These are phyloP conservation scores for Mustela nigripes DNA, from an alignment of 2,113 vertebrate species.

Conservation along the genomic window DNA sequence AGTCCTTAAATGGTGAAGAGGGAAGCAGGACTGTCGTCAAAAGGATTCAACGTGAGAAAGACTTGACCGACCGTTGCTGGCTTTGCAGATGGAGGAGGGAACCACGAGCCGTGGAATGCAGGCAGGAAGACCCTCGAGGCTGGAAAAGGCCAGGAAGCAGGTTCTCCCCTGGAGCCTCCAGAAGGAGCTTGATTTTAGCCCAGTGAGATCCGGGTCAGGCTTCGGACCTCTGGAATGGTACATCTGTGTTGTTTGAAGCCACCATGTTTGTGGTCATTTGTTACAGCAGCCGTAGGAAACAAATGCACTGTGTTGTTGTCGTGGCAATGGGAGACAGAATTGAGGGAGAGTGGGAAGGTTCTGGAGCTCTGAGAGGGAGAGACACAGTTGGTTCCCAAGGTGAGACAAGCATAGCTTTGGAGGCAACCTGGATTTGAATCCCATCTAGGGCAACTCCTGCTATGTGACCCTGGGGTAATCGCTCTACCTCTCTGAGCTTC, in stretches of 20 bases:
- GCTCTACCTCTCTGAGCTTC: not conserved
- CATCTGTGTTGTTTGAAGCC: not conserved
- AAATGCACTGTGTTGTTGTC: not conserved
- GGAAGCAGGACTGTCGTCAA: not conserved
- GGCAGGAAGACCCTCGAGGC: not conserved
- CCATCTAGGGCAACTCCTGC: not conserved
- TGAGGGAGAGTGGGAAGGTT: not conserved
- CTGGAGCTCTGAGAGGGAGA: not conserved
- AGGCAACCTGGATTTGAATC: not conserved
- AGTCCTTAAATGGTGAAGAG: not conserved
- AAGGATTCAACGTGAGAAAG: not conserved
- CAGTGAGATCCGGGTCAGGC: not conserved
- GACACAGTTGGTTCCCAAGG: not conserved
- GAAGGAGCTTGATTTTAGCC: not conserved
- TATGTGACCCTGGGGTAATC: not conserved
- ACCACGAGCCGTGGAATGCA: not conserved
- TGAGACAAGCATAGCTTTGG: not conserved
- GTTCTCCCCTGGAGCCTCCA: not conserved
- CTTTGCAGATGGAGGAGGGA: not conserved
- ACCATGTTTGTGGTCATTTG: not conserved
- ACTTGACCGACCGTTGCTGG: not conserved
- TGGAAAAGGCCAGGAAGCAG: not conserved
- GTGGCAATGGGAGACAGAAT: not conserved
- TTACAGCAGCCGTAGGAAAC: not conserved
- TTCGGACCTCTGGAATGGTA: not conserved